These are phyloP conservation scores for Perca schrenkii DNA, from an alignment of 2,113 vertebrate genomes.

Conservation along the genomic window DNA sequence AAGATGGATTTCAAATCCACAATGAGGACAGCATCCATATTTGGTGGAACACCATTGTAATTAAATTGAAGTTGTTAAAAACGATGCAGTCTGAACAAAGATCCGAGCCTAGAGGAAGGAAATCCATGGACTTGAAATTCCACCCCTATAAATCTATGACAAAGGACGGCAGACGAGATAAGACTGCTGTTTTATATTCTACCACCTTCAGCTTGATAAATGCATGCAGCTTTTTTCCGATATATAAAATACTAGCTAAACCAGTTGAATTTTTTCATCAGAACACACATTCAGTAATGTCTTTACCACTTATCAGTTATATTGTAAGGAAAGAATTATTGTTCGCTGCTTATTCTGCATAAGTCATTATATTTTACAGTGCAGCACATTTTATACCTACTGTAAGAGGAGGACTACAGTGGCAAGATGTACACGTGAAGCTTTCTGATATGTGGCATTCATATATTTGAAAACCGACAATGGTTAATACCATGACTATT, in stretches of 20 bases:
- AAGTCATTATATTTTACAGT: constrained; percentile 46
- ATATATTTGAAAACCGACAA: background rate
- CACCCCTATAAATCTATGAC: constrained; percentile 74
- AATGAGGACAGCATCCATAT: constrained; percentile 28
- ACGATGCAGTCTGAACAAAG: constrained; percentile 51
- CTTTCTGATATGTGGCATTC: background rate
- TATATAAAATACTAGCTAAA: constrained; percentile 65
- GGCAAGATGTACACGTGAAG: too few relatives aligned
- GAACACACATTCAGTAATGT: constrained; percentile 66
- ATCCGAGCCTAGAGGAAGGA: constrained; percentile 49
- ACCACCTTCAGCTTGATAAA: constrained; percentile 74
- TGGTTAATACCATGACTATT: background rate
- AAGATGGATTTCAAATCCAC: constrained; percentile 48
- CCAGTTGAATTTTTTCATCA: constrained; percentile 70
- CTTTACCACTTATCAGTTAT: constrained; percentile 58
- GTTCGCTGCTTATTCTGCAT: constrained; percentile 25
- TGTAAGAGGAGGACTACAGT: background rate
- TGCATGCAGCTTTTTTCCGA: constrained; percentile 50
- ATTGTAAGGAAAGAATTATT: constrained; percentile 48
- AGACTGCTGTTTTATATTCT: constrained; percentile 76
- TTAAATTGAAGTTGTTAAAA: constrained; percentile 55
- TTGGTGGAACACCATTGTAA: constrained; percentile 41
- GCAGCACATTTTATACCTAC: constrained; percentile 1
- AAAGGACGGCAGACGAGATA: constrained; percentile 70
- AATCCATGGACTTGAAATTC: constrained; percentile 67